Evolutionary conservation across 2,888 invertebrate species (phyloP), one percentile per base, ranked within the genome.

Genomic region (Leptothorax acervorum): DNA sequence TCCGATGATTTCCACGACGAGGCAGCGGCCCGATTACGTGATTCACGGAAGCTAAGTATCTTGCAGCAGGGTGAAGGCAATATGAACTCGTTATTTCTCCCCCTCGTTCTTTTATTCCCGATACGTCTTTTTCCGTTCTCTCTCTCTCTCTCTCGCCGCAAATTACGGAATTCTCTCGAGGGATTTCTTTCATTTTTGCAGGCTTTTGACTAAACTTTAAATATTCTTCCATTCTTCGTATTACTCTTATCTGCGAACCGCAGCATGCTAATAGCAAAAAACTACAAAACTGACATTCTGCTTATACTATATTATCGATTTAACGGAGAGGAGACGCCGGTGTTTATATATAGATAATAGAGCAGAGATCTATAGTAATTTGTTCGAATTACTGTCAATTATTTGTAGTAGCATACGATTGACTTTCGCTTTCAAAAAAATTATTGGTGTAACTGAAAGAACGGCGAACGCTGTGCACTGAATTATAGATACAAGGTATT

Each of bases 1-100:
- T 73, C 57, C 79, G 48, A 81, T 73, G 9, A 81, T 81, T 60
- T 60, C 48, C 39, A 45, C 48, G 15, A 79, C 23, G 78, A 71
- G 18, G 18, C 35, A 48, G 35, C 78, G 71, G 8, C 3, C 48
- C 60, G 74, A 81, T 81, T 81, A 81, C 60, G 74, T 31, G 74
- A 81, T 74, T 73, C 79, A 55, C 60, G 12, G 42, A 51, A 48
- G 55, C n/a, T 18, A 28, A 60, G 39, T 60, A 78, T 78, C 57
- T 35, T 35, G 31, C 57, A 28, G 28, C 4, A 28, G n/a, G 11
- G 12, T 9, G 4, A 79, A 18, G 39, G 60, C 45, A 73, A 79
- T 60, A 18, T 39, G 48, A 73, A 73, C 60, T 57, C 48, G 48
- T 23, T 79, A 57, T 71, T 60, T 60, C 48, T 28, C 35, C 6